These are phyloP conservation scores for Spodoptera litura DNA, from an alignment of 1,140 invertebrate genomes.

Conservation along the genomic window DNA sequence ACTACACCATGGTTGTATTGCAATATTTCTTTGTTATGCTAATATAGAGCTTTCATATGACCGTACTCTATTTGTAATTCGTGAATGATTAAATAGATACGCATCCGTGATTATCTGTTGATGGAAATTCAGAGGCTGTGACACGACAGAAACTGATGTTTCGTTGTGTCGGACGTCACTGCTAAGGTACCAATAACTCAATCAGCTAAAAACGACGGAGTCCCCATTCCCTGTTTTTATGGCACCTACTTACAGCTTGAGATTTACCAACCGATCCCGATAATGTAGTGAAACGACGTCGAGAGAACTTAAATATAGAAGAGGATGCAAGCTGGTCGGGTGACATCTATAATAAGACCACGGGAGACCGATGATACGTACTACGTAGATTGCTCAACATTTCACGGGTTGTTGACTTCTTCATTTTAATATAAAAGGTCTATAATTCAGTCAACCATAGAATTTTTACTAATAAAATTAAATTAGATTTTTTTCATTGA, in stretches of 20 bases:
- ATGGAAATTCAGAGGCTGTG: conserved; percentile 24
- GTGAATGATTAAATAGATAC: conserved; percentile 13
- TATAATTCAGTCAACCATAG: background rate
- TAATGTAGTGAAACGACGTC: conserved; percentile 62
- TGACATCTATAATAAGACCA: conserved; percentile 85
- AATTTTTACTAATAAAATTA: too few species aligned
- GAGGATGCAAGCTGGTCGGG: conserved; percentile 82
- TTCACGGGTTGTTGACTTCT: conserved; percentile 80
- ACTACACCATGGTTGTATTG: conserved; percentile 27
- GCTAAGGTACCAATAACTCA: conserved; percentile 27
- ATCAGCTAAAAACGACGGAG: conserved; percentile 25
- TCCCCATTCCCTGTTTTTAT: conserved; percentile 19
- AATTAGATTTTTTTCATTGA: too few species aligned
- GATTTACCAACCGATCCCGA: conserved; percentile 55
- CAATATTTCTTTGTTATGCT: conserved; percentile 35
- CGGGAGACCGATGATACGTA: conserved; percentile 77
- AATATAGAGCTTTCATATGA: conserved; percentile 35
- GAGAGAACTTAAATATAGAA: conserved; percentile 82
- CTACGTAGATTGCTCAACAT: conserved; percentile 75
- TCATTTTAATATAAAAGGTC: conserved; percentile 26
- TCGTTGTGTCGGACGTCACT: conserved; percentile 15
- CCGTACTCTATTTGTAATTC: conserved; percentile 31
- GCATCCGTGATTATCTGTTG: conserved; percentile 3
- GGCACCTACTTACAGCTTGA: conserved; percentile 48
- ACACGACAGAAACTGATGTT: conserved; percentile 27